A percentile compares a stretch with the other conserved stretches of the same genome.
Conservation (phyloP, 2,797 vertebrate genomes). For the Anguilla megastoma region DNA sequence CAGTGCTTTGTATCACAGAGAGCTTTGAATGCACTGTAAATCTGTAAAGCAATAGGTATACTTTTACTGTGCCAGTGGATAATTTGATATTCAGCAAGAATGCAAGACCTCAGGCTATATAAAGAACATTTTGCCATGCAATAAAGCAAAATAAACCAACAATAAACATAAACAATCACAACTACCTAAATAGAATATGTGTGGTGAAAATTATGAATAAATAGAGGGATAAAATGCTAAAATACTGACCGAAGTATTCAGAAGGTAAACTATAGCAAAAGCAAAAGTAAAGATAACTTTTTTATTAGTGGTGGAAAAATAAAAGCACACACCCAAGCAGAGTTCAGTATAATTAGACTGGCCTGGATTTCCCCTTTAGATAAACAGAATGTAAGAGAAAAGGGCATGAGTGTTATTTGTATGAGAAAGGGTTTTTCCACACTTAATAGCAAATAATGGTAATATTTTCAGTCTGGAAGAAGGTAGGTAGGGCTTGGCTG, state of each 20-base stretch:
- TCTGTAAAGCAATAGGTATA: background rate
- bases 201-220: background rate
- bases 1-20: background rate
- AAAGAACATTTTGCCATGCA: background rate
- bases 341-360: background rate
- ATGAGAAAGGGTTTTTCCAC: background rate
- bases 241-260: background rate
- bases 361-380: conserved; percentile 3
- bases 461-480: background rate
- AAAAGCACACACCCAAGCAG: background rate
- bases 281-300: background rate
- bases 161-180: background rate
- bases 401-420: background rate
- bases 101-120: background rate
- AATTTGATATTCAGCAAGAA: background rate
- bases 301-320: background rate
- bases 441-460: background rate
- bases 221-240: background rate
- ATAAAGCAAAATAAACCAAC: background rate
- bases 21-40: background rate
- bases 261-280: background rate
- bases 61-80: background rate
- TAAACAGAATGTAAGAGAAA: background rate
- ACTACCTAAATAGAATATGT: background rate
- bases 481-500: background rate